Conservation (phyloP, 2,797 vertebrate species). For the Spinus pinus region DNA sequence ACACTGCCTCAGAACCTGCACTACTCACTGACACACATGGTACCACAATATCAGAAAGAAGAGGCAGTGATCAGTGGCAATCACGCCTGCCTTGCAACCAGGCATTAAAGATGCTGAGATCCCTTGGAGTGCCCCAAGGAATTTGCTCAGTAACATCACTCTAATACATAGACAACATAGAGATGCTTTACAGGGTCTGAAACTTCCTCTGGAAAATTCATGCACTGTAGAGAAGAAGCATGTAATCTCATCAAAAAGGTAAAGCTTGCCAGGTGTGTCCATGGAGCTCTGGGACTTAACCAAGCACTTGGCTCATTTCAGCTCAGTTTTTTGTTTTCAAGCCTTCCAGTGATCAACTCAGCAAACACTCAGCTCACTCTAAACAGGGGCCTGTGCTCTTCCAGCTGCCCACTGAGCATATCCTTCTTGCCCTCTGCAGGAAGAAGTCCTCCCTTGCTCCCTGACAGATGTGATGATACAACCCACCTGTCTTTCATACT, state of each 20-base stretch:
- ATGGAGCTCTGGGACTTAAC: background rate
- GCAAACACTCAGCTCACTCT: background rate
- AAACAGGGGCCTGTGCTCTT: background rate
- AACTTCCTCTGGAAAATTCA: background rate
- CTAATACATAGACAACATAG: background rate
- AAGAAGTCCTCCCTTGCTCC: background rate
- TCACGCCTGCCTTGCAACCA: background rate
- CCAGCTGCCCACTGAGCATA: background rate
- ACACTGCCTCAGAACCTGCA: background rate
- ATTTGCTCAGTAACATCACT: background rate
- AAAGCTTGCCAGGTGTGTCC: background rate
- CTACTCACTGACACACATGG: background rate
- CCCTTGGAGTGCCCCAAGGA: background rate
- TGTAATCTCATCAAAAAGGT: background rate
- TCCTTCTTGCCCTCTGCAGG: background rate
- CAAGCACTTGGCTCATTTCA: background rate
- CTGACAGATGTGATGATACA: background rate
- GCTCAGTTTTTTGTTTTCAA: background rate
- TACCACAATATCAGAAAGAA: background rate
- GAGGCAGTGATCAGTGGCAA: background rate
- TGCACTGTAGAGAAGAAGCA: background rate
- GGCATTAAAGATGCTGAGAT: background rate
- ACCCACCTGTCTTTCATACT: accelerated
- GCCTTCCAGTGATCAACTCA: background rate
- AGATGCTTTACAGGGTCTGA: background rate